phyloP scores from a whole-genome alignment of 2,113 vertebrate genomes.

The Charina bottae region DNA sequence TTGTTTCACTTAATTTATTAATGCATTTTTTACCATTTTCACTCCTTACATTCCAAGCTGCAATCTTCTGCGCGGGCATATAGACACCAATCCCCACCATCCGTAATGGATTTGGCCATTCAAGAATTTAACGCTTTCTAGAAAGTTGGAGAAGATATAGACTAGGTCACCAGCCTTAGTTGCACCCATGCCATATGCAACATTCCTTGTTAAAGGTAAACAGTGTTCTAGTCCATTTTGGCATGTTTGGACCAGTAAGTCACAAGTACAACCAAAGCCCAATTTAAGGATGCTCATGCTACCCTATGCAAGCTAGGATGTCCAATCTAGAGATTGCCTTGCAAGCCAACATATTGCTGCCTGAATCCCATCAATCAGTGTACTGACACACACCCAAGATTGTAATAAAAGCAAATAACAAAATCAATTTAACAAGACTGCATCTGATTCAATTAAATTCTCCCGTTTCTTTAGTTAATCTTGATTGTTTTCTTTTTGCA shows the following conservation, averaged over 20 bases:
- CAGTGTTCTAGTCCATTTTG: neutral
- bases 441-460: neutral
- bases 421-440: neutral
- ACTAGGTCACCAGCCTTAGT: neutral
- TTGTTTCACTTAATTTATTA: neutral
- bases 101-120: neutral
- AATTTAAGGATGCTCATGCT: neutral
- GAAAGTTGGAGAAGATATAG: neutral
- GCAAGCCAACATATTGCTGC: neutral
- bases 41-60: neutral
- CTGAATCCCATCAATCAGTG: neutral
- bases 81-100: neutral
- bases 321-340: neutral
- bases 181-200: neutral
- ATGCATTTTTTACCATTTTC: neutral
- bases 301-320: neutral
- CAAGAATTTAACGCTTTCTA: neutral
- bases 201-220: neutral
- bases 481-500: no score
- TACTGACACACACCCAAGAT: neutral
- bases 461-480: neutral
- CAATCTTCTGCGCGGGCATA: neutral
- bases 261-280: neutral
- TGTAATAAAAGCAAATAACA: neutral
- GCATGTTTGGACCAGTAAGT: neutral